These are phyloP conservation scores for Nebria ingens DNA, from an alignment of 1,140 invertebrate genomes.

Conservation along the genomic window DNA sequence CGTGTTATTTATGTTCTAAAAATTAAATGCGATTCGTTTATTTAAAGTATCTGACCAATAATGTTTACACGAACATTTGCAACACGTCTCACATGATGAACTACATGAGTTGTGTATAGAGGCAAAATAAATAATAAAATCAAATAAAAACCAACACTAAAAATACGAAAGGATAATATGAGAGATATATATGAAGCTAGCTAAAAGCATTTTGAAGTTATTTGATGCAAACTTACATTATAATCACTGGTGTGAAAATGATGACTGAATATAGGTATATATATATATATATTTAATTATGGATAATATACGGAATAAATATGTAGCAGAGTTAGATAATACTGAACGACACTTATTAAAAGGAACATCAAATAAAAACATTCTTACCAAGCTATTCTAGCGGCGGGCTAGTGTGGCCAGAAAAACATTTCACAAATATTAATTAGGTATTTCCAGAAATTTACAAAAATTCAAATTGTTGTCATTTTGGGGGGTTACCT, in stretches of 20 bases:
- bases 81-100: no score
- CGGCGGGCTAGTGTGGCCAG: slow-evolving; percentile 27
- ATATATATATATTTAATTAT: not conserved
- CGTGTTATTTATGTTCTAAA: no score
- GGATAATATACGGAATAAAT: not conserved
- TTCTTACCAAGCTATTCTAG: slow-evolving; percentile 37
- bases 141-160: no score
- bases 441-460: no score
- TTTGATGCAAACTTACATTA: not conserved
- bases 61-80: no score
- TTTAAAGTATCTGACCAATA: no score
- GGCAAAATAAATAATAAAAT: no score
- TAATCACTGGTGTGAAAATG: slow-evolving; percentile 3
- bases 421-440: slow-evolving; percentile 26
- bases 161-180: no score
- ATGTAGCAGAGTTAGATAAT: not conserved
- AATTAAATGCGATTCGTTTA: no score
- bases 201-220: not conserved
- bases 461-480: no score
- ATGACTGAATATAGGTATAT: not conserved
- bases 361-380: slow-evolving; percentile 15
- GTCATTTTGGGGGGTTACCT: no score
- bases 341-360: slow-evolving; percentile 4
- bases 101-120: no score
- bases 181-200: not conserved